Conservation (phyloP, 2,113 vertebrate genomes). For the Megalops atlanticus region DNA sequence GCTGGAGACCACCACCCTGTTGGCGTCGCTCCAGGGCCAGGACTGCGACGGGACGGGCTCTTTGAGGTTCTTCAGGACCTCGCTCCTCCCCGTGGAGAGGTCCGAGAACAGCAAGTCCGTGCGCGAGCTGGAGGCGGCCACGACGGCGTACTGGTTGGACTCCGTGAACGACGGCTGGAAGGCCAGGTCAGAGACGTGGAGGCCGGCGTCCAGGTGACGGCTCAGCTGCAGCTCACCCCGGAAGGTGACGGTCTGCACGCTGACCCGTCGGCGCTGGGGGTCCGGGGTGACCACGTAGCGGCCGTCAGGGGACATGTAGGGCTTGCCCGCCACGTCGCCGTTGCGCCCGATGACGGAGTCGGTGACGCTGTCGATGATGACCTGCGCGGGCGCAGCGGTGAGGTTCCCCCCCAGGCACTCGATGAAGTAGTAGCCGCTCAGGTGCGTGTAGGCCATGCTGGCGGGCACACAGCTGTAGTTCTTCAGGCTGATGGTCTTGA, state of each 20-base stretch:
- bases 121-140: constrained; percentile 75
- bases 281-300: constrained; percentile 80
- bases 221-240: constrained; percentile 76
- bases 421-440: constrained; percentile 88
- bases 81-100: constrained; percentile 77
- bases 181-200: constrained; percentile 77
- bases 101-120: constrained; percentile 84
- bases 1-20: constrained; percentile 83
- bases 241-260: constrained; percentile 80
- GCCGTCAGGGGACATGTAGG: constrained; percentile 81
- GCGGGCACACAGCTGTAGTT: constrained; percentile 77
- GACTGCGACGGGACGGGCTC: constrained; percentile 71
- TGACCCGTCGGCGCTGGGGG: constrained; percentile 59
- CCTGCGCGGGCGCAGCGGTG: constrained; percentile 56
- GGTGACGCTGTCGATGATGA: constrained; percentile 87
- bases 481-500: constrained; percentile 85
- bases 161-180: constrained; percentile 88
- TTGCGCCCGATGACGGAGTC: constrained; percentile 83
- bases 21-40: constrained; percentile 81
- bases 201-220: constrained; percentile 63
- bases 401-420: constrained; percentile 69
- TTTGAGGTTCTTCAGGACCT: constrained; percentile 79
- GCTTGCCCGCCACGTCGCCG: constrained; percentile 65
- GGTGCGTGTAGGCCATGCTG: constrained; percentile 89
- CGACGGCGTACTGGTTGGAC: constrained; percentile 80